Evolutionary conservation across 2,888 invertebrate species (phyloP), one percentile per base, ranked within the genome.

Genomic region (Euzetes globulus): DNA sequence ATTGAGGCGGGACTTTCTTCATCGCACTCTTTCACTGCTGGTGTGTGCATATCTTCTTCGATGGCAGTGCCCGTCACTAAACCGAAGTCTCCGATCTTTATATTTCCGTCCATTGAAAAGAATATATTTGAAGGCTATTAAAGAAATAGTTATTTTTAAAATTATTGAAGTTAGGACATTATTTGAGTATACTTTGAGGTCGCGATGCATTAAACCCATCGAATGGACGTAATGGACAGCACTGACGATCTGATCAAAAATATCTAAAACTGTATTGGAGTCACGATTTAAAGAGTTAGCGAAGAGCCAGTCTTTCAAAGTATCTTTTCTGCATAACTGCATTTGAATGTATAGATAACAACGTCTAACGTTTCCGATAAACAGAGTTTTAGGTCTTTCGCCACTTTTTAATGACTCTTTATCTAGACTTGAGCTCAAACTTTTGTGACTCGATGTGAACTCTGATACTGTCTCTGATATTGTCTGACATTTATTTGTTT

Each of bases 41-140:
- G 75, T 11, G 75, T 73, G 60, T 75, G 71, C 13, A 78, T 78
- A 17, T 78, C 80, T 22, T 79, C 79, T 27, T 79, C 79, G 33
- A 84, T 85, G 79, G 89, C 89, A 65, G 87, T 86, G 87, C 91
- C 90, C 5, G 97, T 96, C 15, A 94, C 98, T n/a, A 99, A 87
- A 0, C 98, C 98, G 84, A 99, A 98, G 85, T 99, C 98, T 0
- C 98, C 98, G 74, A 99, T 91, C 86, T 98, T 98, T 11, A 98
- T 89, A 80, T 88, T 87, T 0, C 92, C 92, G 82, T 95, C 92
- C 78, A 89, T 86, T 0, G 94, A 91, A 83, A 98, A 97, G 84
- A 98, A 93, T 79, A 94, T 92, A 82, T 94, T 94, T 77, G 92
- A 91, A 0, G 93, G 92, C 88, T 89, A 81, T 19, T 1, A 65